Evolutionary conservation across 2,888 invertebrate genomes (phyloP).

Genomic region (Colostygia pectinataria): DNA sequence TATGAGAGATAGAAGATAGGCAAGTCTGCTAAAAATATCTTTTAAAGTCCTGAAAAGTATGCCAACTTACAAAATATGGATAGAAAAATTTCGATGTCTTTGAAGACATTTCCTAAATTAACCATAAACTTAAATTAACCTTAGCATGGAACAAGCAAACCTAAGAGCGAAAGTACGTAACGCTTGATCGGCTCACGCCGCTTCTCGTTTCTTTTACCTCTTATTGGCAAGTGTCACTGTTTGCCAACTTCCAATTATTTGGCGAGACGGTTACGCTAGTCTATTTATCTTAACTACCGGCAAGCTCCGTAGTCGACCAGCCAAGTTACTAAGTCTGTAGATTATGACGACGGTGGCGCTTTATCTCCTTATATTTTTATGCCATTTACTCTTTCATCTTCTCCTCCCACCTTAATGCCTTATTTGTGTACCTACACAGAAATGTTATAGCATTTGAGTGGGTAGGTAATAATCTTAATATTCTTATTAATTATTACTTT

Average conservation of each 20-base stretch:
- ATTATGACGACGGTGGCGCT: too few relatives aligned
- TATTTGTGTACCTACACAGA: too few relatives aligned
- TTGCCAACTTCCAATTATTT: conserved; percentile 53
- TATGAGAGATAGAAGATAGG: too few relatives aligned
- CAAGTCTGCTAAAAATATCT: too few relatives aligned
- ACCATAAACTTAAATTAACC: conserved; percentile 42
- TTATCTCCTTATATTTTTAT: too few relatives aligned
- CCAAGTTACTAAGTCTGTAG: background rate
- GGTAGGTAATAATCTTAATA: too few relatives aligned
- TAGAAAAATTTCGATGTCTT: conserved; percentile 8
- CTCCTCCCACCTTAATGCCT: too few relatives aligned
- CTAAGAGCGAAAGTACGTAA: conserved; percentile 71
- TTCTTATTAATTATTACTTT: too few relatives aligned
- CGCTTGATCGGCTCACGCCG: conserved; percentile 64
- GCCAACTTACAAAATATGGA: background rate
- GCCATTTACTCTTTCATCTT: too few relatives aligned
- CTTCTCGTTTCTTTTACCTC: conserved; percentile 50
- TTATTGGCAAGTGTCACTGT: conserved; percentile 58
- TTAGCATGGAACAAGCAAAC: conserved; percentile 46
- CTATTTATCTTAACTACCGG: conserved; percentile 40
- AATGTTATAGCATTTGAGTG: too few relatives aligned
- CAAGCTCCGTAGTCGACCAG: background rate
- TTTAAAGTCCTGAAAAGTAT: too few relatives aligned
- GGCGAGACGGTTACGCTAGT: conserved; percentile 46
- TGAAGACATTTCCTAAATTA: conserved; percentile 23